Base-by-base conservation (phyloP, 2,113 vertebrate species). In the Panthera tigris region DNA sequence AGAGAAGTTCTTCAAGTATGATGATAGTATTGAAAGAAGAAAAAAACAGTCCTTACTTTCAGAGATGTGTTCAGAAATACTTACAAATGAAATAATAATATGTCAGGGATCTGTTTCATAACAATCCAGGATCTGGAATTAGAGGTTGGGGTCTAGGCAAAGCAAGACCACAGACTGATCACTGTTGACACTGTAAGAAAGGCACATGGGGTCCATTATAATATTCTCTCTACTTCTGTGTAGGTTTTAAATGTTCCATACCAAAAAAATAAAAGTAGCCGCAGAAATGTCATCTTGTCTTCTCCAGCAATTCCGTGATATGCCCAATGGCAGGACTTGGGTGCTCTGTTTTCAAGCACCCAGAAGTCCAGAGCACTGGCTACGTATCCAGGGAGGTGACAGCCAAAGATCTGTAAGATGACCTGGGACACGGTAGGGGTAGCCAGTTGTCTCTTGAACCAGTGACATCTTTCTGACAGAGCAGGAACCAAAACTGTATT, bases 331-430 rank as follows among this genome's bases (percentile, higher is more conserved):
- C 45, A 84, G 69, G 81, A 45, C 29, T 11, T 29, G 29, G 2
- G 11, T 2, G 0, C 25, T 33, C 14, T 4, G 66, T 13, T 3
- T 1, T 71, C 29, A 4, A 5, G 52, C 82, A 12, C 39, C 5
- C 0, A n/a, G 55, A 5, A 76, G 3, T 4, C 4, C 0, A 0
- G 8, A 19, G 33, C 33, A 31, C 45, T 3, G 0, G 5, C n/a
- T 1, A 7, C 0, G 0, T 4, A 1, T 18, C 3, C 14, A 39
- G 7, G 9, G 6, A 33, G 23, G 12, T 66, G 7, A 31, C 55
- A 33, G 19, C 63, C 63, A 19, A 5, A 73, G 52, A 31, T n/a
- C 41, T 57, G 69, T 41, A 41, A 68, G 27, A 21, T 31, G 36
- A 69, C 45, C 29, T 15, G 48, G 3, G 23, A 55, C 25, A 8